phyloP scores from a whole-genome alignment of 2,888 invertebrate genomes.

The Galerucella calmariensis region DNA sequence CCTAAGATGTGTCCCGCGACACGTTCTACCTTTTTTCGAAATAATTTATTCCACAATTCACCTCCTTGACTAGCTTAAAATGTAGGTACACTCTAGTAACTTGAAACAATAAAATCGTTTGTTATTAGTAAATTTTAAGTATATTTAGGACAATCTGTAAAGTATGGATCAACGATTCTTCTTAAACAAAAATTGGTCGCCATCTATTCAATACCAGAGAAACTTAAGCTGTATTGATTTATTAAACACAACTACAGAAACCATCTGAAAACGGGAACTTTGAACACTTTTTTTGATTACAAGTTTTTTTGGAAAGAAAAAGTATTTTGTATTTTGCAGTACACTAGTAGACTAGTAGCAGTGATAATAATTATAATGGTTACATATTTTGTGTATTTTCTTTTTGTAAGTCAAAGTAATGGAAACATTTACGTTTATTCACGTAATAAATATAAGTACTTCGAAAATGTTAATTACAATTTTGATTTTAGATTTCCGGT shows the following conservation, averaged over 20 bases:
- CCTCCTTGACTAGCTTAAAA: too few species aligned
- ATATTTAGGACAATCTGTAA: neutral
- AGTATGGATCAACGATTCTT: neutral
- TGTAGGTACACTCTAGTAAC: too few species aligned
- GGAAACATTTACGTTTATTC: neutral
- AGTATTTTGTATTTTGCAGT: neutral
- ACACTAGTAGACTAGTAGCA: neutral
- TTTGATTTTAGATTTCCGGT: conserved; percentile 11
- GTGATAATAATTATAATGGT: conserved; percentile 9
- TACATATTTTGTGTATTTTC: conserved; percentile 14
- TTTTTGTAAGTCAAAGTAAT: conserved; percentile 18
- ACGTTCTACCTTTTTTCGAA: too few species aligned
- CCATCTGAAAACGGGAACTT: neutral
- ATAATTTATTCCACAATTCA: too few species aligned
- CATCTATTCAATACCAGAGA: neutral
- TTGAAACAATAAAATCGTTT: neutral
- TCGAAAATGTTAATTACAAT: neutral
- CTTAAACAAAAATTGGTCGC: neutral
- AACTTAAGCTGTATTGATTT: conserved; percentile 1
- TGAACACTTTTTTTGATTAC: neutral
- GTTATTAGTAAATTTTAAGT: neutral
- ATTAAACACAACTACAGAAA: neutral
- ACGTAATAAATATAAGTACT: neutral
- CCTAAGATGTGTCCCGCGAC: too few species aligned
- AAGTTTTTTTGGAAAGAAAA: neutral